Evolutionary conservation across 2,797 vertebrate species (phyloP), one percentile per base, ranked within the genome.

Genomic region (Neostethus bicornis): DNA sequence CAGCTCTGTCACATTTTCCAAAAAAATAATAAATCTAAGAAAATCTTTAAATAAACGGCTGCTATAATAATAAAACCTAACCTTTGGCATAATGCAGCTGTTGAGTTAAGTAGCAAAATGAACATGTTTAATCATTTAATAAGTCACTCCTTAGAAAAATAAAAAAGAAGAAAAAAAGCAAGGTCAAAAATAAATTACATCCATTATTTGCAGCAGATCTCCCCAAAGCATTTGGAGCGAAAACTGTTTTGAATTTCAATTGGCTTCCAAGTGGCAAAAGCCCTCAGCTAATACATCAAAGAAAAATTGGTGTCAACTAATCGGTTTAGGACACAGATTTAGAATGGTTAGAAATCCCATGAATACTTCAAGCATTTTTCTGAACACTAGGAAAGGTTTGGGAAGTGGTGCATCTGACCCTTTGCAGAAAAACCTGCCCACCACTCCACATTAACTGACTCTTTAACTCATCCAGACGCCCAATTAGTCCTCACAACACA

Each of bases 261-360:
- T 91, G 91, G 87, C 87, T 92, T 92, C 89, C 87, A 84, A 91
- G 88, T 91, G 90, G 88, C 88, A 91, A 90, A 93, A 90, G 89
- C 91, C 91, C 89, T 90, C 87, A 91, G 92, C 90, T 90, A 92
- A 93, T 91, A 92, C 91, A 92, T 93, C 91, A 93, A 92, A 92
- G 90, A 92, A 90, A 92, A 90, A 91, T 89, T 91, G 89, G 87
- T 89, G 90, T 93, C 89, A 90, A 90, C 90, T 92, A 92, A 91
- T 92, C 91, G 90, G 90, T 92, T 93, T 93, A 93, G 85, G 89
- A 90, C 90, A 89, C 89, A 88, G 84, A 90, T 90, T 91, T 90
- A 80, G 75, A 91, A 89, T 82, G 89, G 87, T 83, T 87, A 80
- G 88, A 84, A 90, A 92, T 89, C 86, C 85, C 75, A 89, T 84